A percentile compares a stretch with the other conserved stretches of the same genome.
Conservation (phyloP, 2,113 vertebrate species). For the Phalacrocorax brasilianus region DNA sequence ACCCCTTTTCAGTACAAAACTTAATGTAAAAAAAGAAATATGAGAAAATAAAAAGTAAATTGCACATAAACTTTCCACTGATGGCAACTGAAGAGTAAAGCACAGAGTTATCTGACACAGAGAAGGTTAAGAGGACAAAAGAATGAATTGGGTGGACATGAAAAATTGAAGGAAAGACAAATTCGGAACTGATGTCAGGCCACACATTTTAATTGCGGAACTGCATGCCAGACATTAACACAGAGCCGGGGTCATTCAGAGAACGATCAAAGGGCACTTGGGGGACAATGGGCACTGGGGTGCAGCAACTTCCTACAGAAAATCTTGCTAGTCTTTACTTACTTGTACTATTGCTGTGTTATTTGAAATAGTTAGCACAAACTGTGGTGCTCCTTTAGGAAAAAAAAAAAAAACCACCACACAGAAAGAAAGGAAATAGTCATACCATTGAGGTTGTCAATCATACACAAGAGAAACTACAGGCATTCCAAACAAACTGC, state of each 20-base stretch:
- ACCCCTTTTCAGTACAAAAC: background rate
- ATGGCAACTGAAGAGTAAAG: background rate
- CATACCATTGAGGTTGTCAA: background rate
- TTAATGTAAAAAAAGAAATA: background rate
- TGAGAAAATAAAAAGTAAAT: background rate
- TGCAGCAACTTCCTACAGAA: background rate
- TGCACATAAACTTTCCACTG: background rate
- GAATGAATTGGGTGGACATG: slow-evolving; percentile 54
- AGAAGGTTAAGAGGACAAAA: slow-evolving; percentile 44
- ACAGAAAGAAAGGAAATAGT: background rate
- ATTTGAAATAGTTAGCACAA: background rate
- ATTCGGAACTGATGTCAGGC: slow-evolving; percentile 67
- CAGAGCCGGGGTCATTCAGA: slow-evolving; percentile 14
- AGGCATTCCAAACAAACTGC: slow-evolving; percentile 46
- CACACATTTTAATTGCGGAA: slow-evolving; percentile 61
- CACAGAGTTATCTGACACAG: background rate
- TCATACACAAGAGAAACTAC: slow-evolving; percentile 6
- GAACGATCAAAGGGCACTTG: slow-evolving; percentile 14
- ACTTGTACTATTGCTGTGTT: background rate
- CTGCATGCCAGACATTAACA: slow-evolving; percentile 41
- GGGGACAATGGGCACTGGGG: slow-evolving; percentile 9
- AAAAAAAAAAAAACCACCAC: too few species aligned
- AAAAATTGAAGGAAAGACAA: slow-evolving; percentile 54
- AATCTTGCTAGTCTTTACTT: background rate
- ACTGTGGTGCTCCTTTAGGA: background rate